These are phyloP conservation scores for Myodes glareolus DNA, from an alignment of 2,113 vertebrate species.

Conservation along the genomic window DNA sequence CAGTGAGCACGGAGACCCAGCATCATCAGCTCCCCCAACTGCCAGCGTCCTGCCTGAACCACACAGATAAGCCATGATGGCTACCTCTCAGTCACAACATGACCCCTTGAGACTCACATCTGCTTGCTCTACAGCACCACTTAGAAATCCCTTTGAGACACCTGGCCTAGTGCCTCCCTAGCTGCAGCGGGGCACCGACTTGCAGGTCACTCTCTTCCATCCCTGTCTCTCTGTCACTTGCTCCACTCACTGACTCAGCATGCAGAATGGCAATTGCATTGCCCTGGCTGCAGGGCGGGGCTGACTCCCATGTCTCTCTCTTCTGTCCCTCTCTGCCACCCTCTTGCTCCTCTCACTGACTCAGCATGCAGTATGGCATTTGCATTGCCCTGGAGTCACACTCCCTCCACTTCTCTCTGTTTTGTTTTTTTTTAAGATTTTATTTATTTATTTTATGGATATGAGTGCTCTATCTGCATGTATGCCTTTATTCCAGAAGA, in stretches of 20 bases:
- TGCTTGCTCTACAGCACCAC: background rate
- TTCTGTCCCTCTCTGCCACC: background rate
- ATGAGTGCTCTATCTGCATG: too few relatives aligned
- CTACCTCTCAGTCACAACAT: background rate
- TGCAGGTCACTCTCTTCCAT: background rate
- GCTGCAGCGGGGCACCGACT: too few relatives aligned
- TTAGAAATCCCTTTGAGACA: background rate
- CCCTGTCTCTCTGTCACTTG: background rate
- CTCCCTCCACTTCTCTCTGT: background rate
- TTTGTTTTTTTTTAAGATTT: background rate
- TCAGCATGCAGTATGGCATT: background rate
- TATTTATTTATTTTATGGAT: too few relatives aligned
- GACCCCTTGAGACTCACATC: background rate
- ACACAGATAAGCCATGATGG: background rate
- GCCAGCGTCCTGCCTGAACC: accelerated
- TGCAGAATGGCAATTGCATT: accelerated
- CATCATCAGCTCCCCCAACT: background rate
- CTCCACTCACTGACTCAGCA: background rate
- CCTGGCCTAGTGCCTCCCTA: background rate
- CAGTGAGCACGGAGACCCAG: background rate
- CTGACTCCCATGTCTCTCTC: background rate
- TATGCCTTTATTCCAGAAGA: too few relatives aligned
- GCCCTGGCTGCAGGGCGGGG: background rate
- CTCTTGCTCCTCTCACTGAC: background rate
- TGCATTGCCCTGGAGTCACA: background rate